Evolutionary conservation across 2,113 vertebrate species (phyloP).

Genomic region (Phycodurus eques): DNA sequence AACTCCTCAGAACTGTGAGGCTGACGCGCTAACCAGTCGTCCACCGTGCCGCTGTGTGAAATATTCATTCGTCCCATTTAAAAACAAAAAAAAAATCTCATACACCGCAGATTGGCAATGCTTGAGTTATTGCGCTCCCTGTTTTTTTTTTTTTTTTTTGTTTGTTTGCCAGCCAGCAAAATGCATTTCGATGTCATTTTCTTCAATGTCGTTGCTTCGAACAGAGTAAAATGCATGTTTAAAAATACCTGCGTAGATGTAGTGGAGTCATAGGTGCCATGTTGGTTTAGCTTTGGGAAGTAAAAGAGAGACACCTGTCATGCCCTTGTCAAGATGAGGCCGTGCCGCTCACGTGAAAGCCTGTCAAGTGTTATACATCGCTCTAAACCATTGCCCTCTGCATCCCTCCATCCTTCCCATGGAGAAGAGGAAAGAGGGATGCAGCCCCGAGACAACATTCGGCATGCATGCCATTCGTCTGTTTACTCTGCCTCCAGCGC

Average conservation of each 20-base stretch:
- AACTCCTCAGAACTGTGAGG: too few species aligned
- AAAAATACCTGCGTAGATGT: background rate
- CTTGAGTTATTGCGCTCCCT: background rate
- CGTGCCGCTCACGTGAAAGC: constrained; percentile 49
- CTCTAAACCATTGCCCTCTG: constrained; percentile 60
- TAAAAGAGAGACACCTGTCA: constrained; percentile 19
- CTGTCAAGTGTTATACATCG: constrained; percentile 49
- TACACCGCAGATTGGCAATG: background rate
- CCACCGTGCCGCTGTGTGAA: too few species aligned
- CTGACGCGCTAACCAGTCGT: too few species aligned
- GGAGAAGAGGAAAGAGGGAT: constrained; percentile 32
- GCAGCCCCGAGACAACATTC: constrained; percentile 41
- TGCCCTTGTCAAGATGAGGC: constrained; percentile 29
- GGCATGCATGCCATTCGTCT: constrained; percentile 51
- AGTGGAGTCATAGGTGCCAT: constrained; percentile 1
- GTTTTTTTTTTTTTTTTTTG: background rate
- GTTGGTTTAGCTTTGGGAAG: background rate
- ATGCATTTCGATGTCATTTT: background rate
- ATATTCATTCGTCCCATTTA: constrained; percentile 25
- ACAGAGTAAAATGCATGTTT: background rate
- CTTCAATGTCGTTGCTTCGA: background rate
- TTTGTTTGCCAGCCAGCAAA: background rate
- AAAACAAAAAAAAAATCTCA: too few species aligned
- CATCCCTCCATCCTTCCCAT: constrained; percentile 19
- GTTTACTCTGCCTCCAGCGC: constrained; percentile 42